Conservation (phyloP, 2,888 invertebrate genomes). For the Copidosoma aretas region DNA sequence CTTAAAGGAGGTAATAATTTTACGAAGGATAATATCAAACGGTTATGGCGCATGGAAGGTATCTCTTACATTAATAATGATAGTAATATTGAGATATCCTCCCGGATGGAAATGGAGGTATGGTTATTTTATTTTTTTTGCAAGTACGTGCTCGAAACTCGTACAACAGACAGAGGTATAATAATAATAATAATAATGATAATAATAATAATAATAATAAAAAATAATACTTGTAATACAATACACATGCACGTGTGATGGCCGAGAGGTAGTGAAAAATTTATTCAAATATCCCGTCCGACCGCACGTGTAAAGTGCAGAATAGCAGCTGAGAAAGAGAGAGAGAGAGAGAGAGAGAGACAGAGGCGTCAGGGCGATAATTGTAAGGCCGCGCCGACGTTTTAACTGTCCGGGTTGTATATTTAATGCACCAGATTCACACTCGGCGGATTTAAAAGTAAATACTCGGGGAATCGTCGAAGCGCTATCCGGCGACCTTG, state of each 20-base stretch:
- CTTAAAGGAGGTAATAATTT: constrained; percentile 36
- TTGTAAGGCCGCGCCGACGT: constrained; percentile 6
- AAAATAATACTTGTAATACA: too few relatives aligned
- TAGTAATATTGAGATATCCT: neutral
- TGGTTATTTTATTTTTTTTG: too few relatives aligned
- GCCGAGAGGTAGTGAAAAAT: too few relatives aligned
- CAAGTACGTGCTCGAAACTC: too few relatives aligned
- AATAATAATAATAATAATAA: too few relatives aligned
- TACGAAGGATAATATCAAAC: constrained; percentile 35
- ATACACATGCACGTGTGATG: too few relatives aligned
- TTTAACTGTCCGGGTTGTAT: constrained; percentile 22
- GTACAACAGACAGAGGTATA: too few relatives aligned
- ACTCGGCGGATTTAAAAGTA: constrained; percentile 35
- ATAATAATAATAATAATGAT: too few relatives aligned
- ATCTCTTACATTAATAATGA: constrained; percentile 11
- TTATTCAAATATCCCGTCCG: too few relatives aligned
- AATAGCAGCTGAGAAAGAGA: too few relatives aligned
- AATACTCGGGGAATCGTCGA: constrained; percentile 37
- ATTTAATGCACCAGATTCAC: constrained; percentile 31
- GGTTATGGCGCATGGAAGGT: constrained; percentile 18
- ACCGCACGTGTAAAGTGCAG: too few relatives aligned
- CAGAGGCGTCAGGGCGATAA: neutral
- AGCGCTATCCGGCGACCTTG: constrained; percentile 40
- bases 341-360: too few relatives aligned
- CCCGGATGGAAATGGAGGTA: neutral